Evolutionary conservation across 1,140 invertebrate genomes (phyloP).

Genomic region (Hylaeus anthracinus): DNA sequence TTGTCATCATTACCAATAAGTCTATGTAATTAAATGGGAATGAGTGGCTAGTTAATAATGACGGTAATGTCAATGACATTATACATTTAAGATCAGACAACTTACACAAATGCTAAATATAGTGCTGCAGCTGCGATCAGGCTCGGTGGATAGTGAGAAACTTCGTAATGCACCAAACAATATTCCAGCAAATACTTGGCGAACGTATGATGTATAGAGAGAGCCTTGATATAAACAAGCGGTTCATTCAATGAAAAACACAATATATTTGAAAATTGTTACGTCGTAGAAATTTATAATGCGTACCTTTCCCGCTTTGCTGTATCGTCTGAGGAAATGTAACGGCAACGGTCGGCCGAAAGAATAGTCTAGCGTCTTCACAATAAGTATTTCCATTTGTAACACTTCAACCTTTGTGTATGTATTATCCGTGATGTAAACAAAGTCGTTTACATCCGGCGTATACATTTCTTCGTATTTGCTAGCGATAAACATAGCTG

Average conservation of each 20-base stretch:
- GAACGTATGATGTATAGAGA: slow-evolving; percentile 89
- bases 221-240: slow-evolving; percentile 65
- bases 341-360: slow-evolving; percentile 92
- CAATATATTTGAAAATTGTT: not conserved
- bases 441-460: slow-evolving; percentile 94
- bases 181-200: slow-evolving; percentile 97
- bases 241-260: not conserved
- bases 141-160: slow-evolving; percentile 91
- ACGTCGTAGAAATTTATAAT: not conserved
- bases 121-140: slow-evolving; percentile 88
- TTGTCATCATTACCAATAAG: slow-evolving; percentile 74
- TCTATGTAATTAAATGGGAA: slow-evolving; percentile 45
- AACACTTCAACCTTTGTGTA: slow-evolving; percentile 91
- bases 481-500: slow-evolving; percentile 94
- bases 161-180: slow-evolving; percentile 89
- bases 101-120: slow-evolving; percentile 85
- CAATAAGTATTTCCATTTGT: slow-evolving; percentile 91
- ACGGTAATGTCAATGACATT: not conserved
- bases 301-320: slow-evolving; percentile 86
- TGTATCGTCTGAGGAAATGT: slow-evolving; percentile 92
- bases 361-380: slow-evolving; percentile 89
- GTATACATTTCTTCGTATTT: slow-evolving; percentile 98
- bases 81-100: slow-evolving; percentile 15
- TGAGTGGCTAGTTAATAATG: not conserved
- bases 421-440: slow-evolving; percentile 95